phyloP scores from a whole-genome alignment of 2,888 invertebrate genomes.

The Platypus cylindrus region DNA sequence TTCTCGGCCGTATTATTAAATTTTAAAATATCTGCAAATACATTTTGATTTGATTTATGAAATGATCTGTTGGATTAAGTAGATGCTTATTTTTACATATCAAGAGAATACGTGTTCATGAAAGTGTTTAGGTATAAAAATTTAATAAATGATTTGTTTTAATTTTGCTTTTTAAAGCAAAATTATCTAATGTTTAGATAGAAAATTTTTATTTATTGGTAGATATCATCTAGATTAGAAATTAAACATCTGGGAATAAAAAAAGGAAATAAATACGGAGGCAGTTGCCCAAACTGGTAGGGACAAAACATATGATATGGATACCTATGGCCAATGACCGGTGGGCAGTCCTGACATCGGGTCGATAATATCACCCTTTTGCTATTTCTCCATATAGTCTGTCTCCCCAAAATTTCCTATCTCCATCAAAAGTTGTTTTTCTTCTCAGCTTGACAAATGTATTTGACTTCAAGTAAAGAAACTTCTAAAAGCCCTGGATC shows the following conservation, averaged over 20 bases:
- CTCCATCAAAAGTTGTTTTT: slow-evolving; percentile 21
- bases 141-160: no score
- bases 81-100: no score
- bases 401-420: slow-evolving; percentile 14
- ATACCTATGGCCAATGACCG: slow-evolving; percentile 26
- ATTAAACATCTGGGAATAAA: no score
- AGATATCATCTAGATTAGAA: no score
- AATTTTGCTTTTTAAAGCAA: no score
- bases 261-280: no score
- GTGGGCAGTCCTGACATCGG: slow-evolving; percentile 23
- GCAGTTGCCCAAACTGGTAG: slow-evolving; percentile 17
- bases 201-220: no score
- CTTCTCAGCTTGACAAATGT: slow-evolving; percentile 21
- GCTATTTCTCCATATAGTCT: slow-evolving; percentile 15
- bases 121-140: no score
- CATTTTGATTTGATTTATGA: background rate
- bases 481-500: slow-evolving; percentile 16
- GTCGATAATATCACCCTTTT: slow-evolving; percentile 23
- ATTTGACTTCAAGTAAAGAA: slow-evolving; percentile 19
- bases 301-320: slow-evolving; percentile 28
- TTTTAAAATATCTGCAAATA: slow-evolving; percentile 4
- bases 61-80: no score
- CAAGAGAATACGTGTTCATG: no score
- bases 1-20: slow-evolving; percentile 5
- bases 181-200: no score